Conservation (phyloP, 2,113 vertebrate species). For the Pongo pygmaeus region DNA sequence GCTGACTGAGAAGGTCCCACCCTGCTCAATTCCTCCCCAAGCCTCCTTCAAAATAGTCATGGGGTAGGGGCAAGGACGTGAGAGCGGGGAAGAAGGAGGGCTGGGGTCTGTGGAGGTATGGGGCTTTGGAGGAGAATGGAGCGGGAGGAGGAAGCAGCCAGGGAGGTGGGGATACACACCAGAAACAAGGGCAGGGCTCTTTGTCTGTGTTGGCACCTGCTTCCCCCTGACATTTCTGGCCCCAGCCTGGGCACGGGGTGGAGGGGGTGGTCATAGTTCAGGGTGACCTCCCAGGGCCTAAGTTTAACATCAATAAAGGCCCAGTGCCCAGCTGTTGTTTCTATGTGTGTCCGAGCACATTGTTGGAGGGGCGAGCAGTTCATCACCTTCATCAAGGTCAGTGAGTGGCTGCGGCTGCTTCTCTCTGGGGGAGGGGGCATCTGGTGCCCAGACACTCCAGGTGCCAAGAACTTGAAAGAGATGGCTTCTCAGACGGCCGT, state of each 20-base stretch:
- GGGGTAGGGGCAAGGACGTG: too few species aligned
- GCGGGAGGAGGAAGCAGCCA: too few species aligned
- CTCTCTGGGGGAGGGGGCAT: not conserved
- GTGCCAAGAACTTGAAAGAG: not conserved
- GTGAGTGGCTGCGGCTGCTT: fast-evolving
- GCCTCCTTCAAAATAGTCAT: fast-evolving
- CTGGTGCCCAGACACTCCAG: not conserved
- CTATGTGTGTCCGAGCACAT: constrained; percentile 63
- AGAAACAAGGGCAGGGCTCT: not conserved
- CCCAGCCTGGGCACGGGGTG: not conserved
- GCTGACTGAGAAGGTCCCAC: not conserved
- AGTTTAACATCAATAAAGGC: constrained; percentile 62
- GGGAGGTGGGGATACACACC: too few species aligned
- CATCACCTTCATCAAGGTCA: constrained; percentile 66
- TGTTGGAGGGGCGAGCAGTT: constrained; percentile 31
- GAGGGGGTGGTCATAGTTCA: not conserved
- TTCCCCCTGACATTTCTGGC: not conserved
- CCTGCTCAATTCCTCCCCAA: too few species aligned
- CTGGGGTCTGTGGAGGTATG: not conserved
- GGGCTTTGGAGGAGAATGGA: not conserved
- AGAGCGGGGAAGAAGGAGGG: not conserved
- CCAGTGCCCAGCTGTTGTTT: constrained; percentile 79
- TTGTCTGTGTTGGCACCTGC: not conserved
- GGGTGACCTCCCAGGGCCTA: constrained; percentile 51
- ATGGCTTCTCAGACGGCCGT: not conserved